These are phyloP conservation scores for Asobara japonica DNA, from an alignment of 1,140 invertebrate genomes.

Conservation along the genomic window DNA sequence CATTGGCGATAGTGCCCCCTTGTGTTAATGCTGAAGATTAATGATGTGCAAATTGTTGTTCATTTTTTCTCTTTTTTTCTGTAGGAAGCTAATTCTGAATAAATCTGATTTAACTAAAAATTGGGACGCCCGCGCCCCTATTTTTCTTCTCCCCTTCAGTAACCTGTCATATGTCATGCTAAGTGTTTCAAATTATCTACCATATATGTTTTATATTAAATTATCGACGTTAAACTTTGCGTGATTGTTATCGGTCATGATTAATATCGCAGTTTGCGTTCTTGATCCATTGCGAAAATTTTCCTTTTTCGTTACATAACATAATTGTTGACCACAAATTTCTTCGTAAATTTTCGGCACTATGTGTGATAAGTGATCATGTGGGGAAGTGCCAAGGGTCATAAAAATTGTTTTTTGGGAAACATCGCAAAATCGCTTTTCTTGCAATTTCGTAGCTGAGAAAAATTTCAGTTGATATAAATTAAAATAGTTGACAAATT, in stretches of 20 bases:
- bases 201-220: neutral
- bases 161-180: neutral
- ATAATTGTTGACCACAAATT: neutral
- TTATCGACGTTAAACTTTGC: conserved; percentile 20
- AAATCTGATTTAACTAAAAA: neutral
- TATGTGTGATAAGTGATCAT: no score
- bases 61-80: neutral
- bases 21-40: conserved; percentile 11
- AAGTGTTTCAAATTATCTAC: neutral
- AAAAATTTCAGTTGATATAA: no score
- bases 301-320: neutral
- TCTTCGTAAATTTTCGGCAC: neutral
- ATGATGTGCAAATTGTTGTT: neutral
- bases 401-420: no score
- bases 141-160: neutral
- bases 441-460: no score
- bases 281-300: neutral
- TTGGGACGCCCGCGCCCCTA: conserved; percentile 21
- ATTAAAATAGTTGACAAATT: no score
- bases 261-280: conserved; percentile 27
- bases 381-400: no score
- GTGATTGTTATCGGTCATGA: conserved; percentile 30
- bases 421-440: no score
- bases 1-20: neutral
- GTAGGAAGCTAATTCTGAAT: neutral